Percentiles rank a stretch among this genome's conserved stretches.
These are phyloP conservation scores for Drosophila atripex DNA, from an alignment of 2,888 invertebrate species.

Conservation along the genomic window DNA sequence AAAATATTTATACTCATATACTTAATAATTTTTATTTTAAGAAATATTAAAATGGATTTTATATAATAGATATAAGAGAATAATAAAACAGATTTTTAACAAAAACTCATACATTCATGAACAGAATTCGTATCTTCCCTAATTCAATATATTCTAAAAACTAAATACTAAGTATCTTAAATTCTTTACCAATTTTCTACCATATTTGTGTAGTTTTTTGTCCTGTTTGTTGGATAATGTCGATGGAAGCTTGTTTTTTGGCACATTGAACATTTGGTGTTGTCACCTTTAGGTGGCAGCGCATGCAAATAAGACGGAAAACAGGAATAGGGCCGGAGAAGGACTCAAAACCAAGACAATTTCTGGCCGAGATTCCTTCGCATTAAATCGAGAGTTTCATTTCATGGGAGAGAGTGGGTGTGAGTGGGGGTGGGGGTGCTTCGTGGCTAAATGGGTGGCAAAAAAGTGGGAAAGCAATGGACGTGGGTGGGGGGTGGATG, in stretches of 20 bases:
- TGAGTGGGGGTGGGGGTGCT: background rate
- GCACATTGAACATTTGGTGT: conserved; percentile 74
- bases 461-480: background rate
- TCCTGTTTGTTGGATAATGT: conserved; percentile 41
- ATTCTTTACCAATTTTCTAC: background rate
- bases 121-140: no score
- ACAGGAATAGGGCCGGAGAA: conserved; percentile 17
- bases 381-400: conserved; percentile 66
- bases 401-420: background rate
- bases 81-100: no score
- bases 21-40: no score
- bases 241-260: conserved; percentile 62
- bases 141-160: background rate
- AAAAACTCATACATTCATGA: no score
- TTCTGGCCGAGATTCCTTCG: conserved; percentile 66
- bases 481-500: background rate
- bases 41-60: no score
- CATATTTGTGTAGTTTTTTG: conserved; percentile 23
- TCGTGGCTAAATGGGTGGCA: conserved; percentile 7
- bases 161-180: background rate
- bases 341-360: conserved; percentile 31
- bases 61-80: no score
- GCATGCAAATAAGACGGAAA: conserved; percentile 64
- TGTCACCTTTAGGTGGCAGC: conserved; percentile 68
- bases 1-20: no score